Evolutionary conservation across 1,140 invertebrate genomes (phyloP), one percentile per base, ranked within the genome.

Genomic region (Zophobas atratus): DNA sequence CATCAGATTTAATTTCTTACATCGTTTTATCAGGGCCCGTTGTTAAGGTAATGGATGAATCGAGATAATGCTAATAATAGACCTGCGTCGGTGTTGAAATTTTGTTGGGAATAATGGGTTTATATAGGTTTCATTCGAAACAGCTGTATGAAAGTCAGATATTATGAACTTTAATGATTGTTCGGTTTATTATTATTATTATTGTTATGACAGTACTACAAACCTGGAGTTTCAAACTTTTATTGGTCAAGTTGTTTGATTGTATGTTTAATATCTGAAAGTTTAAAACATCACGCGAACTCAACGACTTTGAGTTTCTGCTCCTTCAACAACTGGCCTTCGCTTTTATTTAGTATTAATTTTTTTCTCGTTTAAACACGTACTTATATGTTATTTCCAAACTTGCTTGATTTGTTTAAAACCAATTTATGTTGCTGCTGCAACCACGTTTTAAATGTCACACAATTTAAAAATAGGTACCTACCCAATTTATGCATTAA

Each of bases 111-210:
- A 46, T 46, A 60, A 60, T 2, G 2, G n/a, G 56, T 8, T 60
- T 33, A 60, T 60, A 36, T 60, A 60, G 33, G 56, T 60, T 39
- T 39, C 56, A 60, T 60, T 60, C n/a, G 56, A 60, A 60, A 36
- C 56, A 60, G 56, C 35, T 60, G 56, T 33, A 36, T 39, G 36
- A 60, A 60, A 60, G 56, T 60, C 38, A 39, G 56, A 60, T 60
- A 60, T 60, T 38, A 36, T 60, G 56, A 39, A 60, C 32, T 60
- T 60, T 60, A 60, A 60, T 60, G 56, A 60, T 60, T 36, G 56
- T 60, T 60, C 8, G 4, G 35, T 6, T 33, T 57, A 57, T 57
- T 57, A 60, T 60, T 57, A 60, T 60, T 60, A 60, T 60, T 60
- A 60, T 60, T 39, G 56, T 60, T 60, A 60, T 60, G 56, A 36